phyloP scores from a whole-genome alignment of 2,113 vertebrate genomes.

The Acrocephalus kingi region DNA sequence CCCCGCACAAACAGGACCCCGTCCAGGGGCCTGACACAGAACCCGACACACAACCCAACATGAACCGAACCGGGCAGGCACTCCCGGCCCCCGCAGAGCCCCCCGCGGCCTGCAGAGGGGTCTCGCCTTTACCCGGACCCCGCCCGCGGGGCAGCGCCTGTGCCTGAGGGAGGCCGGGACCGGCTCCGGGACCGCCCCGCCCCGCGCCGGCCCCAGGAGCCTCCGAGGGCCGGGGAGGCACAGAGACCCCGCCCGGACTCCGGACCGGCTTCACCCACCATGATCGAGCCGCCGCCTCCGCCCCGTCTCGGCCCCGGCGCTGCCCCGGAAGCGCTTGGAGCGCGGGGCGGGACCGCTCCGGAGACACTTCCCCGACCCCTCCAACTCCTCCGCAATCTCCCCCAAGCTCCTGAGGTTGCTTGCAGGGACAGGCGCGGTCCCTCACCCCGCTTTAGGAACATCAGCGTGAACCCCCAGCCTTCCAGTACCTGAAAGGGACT shows the following conservation, averaged over 20 bases:
- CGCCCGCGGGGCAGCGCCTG: background rate
- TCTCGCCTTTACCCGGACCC: background rate
- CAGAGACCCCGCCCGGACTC: background rate
- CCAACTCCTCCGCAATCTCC: accelerated
- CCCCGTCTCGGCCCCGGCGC: background rate
- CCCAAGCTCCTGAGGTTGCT: accelerated
- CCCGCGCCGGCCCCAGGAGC: background rate
- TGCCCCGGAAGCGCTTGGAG: background rate
- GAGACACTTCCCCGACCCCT: background rate
- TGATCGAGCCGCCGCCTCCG: background rate
- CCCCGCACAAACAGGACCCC: background rate
- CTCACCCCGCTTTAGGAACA: too few species aligned
- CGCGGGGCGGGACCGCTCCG: background rate
- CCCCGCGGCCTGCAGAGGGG: too few species aligned
- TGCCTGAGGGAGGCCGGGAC: background rate
- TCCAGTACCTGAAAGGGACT: background rate
- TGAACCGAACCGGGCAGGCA: background rate
- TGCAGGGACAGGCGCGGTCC: accelerated
- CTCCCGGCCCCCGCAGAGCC: background rate
- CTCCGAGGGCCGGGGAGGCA: background rate
- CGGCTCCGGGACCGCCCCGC: background rate
- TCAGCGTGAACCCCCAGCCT: too few species aligned
- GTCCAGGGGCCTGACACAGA: background rate
- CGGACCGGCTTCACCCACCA: background rate
- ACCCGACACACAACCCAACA: background rate